Evolutionary conservation across 2,888 invertebrate genomes (phyloP).

Genomic region (Zootermopsis nevadensis): DNA sequence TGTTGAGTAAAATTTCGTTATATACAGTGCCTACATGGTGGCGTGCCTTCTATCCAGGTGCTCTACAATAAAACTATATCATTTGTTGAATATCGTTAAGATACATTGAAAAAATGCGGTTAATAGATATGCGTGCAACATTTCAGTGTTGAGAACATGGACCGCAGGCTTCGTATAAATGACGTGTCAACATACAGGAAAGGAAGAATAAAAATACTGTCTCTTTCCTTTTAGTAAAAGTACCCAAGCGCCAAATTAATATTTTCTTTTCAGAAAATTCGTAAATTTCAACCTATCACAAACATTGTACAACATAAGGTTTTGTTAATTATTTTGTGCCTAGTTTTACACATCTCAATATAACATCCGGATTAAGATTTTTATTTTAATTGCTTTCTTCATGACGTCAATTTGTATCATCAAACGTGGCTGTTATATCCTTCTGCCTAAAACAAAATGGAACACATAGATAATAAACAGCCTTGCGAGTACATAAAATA

Average conservation of each 20-base stretch:
- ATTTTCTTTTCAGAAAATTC: neutral
- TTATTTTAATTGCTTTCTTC: no score
- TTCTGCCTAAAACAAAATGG: conserved; percentile 20
- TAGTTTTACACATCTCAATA: no score
- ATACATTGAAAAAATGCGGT: neutral
- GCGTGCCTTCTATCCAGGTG: neutral
- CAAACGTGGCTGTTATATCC: neutral
- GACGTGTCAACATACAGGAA: conserved; percentile 14
- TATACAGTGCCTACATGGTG: neutral
- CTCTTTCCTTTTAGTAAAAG: neutral
- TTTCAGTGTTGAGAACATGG: neutral
- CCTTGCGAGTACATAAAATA: neutral
- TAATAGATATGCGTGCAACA: conserved; percentile 19
- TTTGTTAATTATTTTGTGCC: no score
- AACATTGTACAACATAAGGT: no score
- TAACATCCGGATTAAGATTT: no score
- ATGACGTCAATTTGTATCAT: neutral
- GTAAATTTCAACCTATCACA: no score
- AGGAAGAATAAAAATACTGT: neutral
- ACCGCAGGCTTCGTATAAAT: conserved; percentile 16
- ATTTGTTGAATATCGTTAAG: conserved; percentile 5
- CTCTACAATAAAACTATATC: neutral
- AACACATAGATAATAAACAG: neutral
- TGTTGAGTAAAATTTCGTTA: neutral
- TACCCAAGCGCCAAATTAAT: neutral